Evolutionary conservation across 2,113 vertebrate genomes (phyloP), one percentile per base, ranked within the genome.

Genomic region (Macquaria ambigua): DNA sequence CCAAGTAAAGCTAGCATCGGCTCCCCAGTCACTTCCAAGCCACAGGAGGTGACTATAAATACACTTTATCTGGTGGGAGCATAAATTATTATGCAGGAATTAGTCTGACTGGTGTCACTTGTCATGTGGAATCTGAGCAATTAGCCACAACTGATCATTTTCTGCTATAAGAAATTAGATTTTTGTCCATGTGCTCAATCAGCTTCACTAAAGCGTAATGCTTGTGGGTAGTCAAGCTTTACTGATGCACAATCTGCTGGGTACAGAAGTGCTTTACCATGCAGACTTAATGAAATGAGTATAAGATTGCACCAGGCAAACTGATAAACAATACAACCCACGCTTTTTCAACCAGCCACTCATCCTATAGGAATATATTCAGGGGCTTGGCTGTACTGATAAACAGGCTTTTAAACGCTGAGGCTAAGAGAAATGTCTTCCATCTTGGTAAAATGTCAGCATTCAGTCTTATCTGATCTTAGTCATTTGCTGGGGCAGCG

Each of bases 181-280:
- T 64, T 41, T 48, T 15, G 50, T 56, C 16, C 16, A 0, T 74
- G n/a, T 82, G 53, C 62, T 85, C 59, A 25, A 55, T n/a, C n/a
- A n/a, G n/a, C n/a, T 50, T 37, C 31, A 11, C 16, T 56, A 6
- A 55, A 83, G 64, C 81, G 50, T 46, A 85, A 56, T 70, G 77
- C 69, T 37, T 55, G 43, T 31, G 68, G 31, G 62, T 67, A 81
- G 71, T 64, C 8, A 6, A 21, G 83, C 81, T 75, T 88, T 8
- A 68, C 80, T 59, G 79, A 73, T 89, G 82, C 69, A 77, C 89
- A 77, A 23, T 69, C 85, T 89, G 85, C 73, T 25, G 75, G 56
- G 21, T 83, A 73, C 84, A 62, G 34, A 62, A 70, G 79, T 75
- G 71, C 83, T 68, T 28, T n/a, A 61, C 31, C 74, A 46, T 7